phyloP scores from a whole-genome alignment of 2,888 invertebrate species.

The Schrankia costaestrigalis region DNA sequence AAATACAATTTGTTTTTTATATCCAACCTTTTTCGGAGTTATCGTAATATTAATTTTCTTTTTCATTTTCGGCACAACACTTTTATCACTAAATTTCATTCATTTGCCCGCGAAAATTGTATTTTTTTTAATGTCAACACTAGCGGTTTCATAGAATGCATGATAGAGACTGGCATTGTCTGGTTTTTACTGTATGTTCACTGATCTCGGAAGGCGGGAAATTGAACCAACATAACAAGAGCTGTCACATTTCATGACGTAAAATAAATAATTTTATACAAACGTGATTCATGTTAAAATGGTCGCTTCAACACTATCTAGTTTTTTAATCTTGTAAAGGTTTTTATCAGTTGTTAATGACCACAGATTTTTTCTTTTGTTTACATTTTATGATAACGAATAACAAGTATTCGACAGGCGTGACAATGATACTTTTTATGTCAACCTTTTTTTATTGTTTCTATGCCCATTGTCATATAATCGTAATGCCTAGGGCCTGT shows the following conservation, averaged over 20 bases:
- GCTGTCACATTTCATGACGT: slow-evolving; percentile 14
- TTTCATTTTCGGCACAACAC: slow-evolving; percentile 35
- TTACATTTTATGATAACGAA: slow-evolving; percentile 38
- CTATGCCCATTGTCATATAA: no score
- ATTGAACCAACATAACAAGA: slow-evolving; percentile 31
- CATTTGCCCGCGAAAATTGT: slow-evolving; percentile 1
- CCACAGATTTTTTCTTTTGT: slow-evolving; percentile 46
- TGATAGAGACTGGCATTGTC: slow-evolving; percentile 26
- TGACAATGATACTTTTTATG: background rate
- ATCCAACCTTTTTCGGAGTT: slow-evolving; percentile 43
- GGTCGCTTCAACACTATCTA: slow-evolving; percentile 32
- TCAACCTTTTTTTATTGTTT: no score
- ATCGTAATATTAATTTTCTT: slow-evolving; percentile 44
- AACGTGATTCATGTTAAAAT: slow-evolving; percentile 22
- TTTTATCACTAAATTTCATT: slow-evolving; percentile 8
- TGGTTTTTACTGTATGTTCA: slow-evolving; percentile 19
- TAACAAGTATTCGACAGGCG: slow-evolving; percentile 18
- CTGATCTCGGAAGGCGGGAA: slow-evolving; percentile 32
- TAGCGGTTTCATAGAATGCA: slow-evolving; percentile 19
- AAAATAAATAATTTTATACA: slow-evolving; percentile 10
- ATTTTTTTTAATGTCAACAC: slow-evolving; percentile 12
- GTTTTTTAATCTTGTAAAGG: slow-evolving; percentile 48
- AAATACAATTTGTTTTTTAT: no score
- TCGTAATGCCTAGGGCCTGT: background rate
- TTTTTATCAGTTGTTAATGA: slow-evolving; percentile 54